Evolutionary conservation across 2,113 vertebrate species (phyloP).

Genomic region (Halcyon senegalensis): DNA sequence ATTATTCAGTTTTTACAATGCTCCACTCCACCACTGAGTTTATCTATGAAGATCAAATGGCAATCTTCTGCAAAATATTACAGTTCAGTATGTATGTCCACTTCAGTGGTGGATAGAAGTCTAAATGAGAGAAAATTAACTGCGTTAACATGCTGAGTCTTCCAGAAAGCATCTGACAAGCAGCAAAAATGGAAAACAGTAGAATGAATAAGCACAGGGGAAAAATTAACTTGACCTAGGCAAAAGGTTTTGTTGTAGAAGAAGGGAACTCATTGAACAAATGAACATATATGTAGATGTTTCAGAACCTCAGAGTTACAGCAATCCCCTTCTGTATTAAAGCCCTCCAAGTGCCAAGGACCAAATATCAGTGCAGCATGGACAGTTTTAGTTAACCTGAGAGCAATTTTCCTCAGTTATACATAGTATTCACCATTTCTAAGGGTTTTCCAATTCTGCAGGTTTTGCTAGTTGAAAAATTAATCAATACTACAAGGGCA

Average conservation of each 20-base stretch:
- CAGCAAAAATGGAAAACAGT: neutral
- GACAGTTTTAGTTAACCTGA: neutral
- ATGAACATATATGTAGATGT: neutral
- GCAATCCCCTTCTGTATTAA: neutral
- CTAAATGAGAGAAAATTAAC: conserved; percentile 18
- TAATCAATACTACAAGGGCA: neutral
- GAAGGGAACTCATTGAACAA: neutral
- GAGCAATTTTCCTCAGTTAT: neutral
- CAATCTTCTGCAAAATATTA: conserved; percentile 42
- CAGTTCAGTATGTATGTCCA: neutral
- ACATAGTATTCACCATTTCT: neutral
- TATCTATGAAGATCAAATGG: conserved; percentile 4
- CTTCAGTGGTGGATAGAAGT: conserved; percentile 13
- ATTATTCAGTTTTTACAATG: conserved; percentile 20
- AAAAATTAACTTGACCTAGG: neutral
- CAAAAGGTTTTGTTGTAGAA: conserved; percentile 33
- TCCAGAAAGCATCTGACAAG: conserved; percentile 5
- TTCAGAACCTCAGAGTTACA: conserved; percentile 4
- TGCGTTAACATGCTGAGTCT: conserved; percentile 8
- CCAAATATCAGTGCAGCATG: neutral
- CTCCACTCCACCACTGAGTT: neutral
- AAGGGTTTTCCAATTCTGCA: neutral
- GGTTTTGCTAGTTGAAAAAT: conserved; percentile 22
- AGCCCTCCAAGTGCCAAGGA: neutral
- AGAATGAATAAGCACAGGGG: neutral